Base-by-base conservation (phyloP, 1,140 invertebrate species). In the Homalodisca vitripennis region DNA sequence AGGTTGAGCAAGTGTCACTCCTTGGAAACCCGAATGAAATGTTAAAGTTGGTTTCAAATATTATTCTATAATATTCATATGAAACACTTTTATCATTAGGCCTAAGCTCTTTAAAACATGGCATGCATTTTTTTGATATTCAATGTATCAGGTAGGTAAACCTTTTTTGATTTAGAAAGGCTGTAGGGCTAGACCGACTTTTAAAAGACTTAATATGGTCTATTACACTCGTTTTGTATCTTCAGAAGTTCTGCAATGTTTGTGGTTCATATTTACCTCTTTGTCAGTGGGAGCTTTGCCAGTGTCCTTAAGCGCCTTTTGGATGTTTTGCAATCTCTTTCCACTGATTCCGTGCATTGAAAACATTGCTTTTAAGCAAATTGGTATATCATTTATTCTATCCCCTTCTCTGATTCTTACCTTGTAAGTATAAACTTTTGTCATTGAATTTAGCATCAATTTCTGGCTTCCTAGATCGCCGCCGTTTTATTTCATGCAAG, bases 201-300 rank as follows among this genome's bases (percentile, higher is more conserved):
- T 66, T 31, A 46, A 66, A 66, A 26, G 31, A 41, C 3, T 66
- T 66, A 47, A 66, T 66, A 24, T 66, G 63, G 13, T 66, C 63
- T 26, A 34, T 22, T 3, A 66, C 41, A 17, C 31, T 24, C 41
- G 63, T 26, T 66, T 66, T 13, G 17, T 24, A 17, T 17, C 63
- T 46, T 34, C 10, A 13, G 63, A 14, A 22, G 22, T 24, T 66
- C 41, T 6, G 24, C 41, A 47, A 22, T 66, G 31, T 17, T 46
- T 14, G 41, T 66, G 48, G 48, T n/a, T 53, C 48, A 53, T 53
- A 53, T 14, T 53, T 12, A 3, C 48, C 48, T 53, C 48, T 6
- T 32, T 47, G 24, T 66, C 63, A 22, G 63, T 13, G 41, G 63
- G 63, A 41, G 63, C 63, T 14, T 34, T 66, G n/a, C 63, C 63